Evolutionary conservation across 2,113 vertebrate species (phyloP).

Genomic region (Phyllostomus discolor): DNA sequence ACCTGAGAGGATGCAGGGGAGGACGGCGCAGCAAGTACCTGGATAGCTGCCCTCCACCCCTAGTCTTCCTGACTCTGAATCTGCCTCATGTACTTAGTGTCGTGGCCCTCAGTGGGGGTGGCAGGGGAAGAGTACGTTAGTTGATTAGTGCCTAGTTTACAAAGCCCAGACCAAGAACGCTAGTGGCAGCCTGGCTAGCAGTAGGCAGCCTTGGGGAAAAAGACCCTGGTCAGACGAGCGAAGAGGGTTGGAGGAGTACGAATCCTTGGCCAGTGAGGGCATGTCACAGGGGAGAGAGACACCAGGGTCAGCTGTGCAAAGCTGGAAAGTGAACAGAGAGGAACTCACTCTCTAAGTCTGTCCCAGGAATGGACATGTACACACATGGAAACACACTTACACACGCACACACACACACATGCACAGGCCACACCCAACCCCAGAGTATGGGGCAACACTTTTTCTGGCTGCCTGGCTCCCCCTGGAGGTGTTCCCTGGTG

Average conservation of each 20-base stretch:
- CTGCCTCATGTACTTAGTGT: not conserved
- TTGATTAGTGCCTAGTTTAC: not conserved
- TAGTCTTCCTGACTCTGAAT: not conserved
- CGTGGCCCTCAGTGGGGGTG: not conserved
- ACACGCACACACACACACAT: not conserved
- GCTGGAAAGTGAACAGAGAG: not conserved
- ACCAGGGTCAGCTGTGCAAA: not conserved
- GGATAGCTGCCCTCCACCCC: not conserved
- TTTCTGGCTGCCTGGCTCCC: not conserved
- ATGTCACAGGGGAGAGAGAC: not conserved
- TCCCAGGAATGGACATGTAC: not conserved
- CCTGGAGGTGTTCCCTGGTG: not conserved
- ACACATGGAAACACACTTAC: too few relatives aligned
- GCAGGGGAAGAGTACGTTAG: not conserved
- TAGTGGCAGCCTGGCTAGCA: not conserved
- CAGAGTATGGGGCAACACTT: not conserved
- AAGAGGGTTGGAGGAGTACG: not conserved
- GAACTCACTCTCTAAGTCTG: not conserved
- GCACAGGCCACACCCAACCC: not conserved
- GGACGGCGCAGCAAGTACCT: not conserved
- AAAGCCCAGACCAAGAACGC: not conserved
- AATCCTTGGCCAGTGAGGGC: not conserved
- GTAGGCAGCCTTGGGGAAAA: not conserved
- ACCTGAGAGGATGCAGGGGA: fast-evolving
- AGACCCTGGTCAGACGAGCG: not conserved